A percentile compares a stretch with the other conserved stretches of the same genome.
Evolutionary conservation across 2,797 vertebrate genomes (phyloP).

Genomic region (Glyptemys insculpta): DNA sequence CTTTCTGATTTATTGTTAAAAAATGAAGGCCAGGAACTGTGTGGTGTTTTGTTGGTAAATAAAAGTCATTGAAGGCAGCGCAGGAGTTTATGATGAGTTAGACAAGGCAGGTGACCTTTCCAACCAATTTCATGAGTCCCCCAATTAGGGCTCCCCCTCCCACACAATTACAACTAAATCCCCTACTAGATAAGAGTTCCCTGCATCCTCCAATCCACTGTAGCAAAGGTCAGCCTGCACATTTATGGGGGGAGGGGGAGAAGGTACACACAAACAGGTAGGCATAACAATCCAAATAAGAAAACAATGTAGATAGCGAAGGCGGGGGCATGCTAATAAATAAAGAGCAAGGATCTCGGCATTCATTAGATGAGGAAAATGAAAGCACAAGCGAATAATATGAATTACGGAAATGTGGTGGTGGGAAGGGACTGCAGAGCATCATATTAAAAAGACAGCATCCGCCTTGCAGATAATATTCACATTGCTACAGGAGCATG

Average conservation of each 20-base stretch:
- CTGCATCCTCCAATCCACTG: background rate
- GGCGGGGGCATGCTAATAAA: background rate
- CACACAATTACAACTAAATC: background rate
- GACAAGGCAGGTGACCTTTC: conserved; percentile 43
- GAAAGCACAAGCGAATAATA: background rate
- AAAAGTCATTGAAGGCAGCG: background rate
- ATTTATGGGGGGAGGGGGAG: background rate
- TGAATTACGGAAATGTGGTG: background rate
- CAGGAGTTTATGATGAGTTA: background rate
- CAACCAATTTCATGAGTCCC: background rate
- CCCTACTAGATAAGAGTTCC: background rate
- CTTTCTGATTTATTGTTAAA: background rate
- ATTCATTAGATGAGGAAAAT: background rate
- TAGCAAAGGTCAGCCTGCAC: background rate
- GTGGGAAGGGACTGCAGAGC: background rate
- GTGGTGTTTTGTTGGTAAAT: background rate
- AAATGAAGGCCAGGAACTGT: background rate
- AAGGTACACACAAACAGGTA: background rate
- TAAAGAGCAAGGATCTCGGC: background rate
- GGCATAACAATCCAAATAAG: background rate
- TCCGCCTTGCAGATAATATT: background rate
- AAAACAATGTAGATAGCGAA: background rate
- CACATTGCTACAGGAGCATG: background rate
- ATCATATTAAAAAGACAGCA: background rate
- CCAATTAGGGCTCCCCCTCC: conserved; percentile 6